A percentile compares a stretch with the other conserved stretches of the same genome.
Conservation (phyloP, 2,888 invertebrate genomes). For the Oconnorella tubifera region DNA sequence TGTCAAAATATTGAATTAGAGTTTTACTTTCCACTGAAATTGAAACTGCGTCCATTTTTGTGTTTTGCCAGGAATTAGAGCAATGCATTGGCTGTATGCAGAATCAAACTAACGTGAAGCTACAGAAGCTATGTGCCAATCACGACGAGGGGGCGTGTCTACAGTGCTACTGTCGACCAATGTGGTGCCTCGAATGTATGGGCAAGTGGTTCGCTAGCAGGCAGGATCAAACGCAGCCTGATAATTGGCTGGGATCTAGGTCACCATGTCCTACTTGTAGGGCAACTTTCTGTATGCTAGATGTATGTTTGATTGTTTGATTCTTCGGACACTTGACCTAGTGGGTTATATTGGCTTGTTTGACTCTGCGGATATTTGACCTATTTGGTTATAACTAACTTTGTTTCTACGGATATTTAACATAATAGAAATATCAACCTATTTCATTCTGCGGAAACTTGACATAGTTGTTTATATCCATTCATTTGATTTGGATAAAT, state of each 20-base stretch:
- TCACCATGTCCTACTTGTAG: slow-evolving; percentile 86
- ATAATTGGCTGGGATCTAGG: slow-evolving; percentile 75
- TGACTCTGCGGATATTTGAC: background rate
- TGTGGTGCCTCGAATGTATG: slow-evolving; percentile 79
- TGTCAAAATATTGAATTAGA: too few species aligned
- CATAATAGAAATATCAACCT: too few species aligned
- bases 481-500: too few species aligned
- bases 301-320: slow-evolving; percentile 62
- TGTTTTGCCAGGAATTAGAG: slow-evolving; percentile 64
- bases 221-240: slow-evolving; percentile 66
- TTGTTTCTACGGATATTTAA: too few species aligned
- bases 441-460: too few species aligned
- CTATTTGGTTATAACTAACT: background rate
- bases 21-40: too few species aligned
- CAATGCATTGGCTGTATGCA: slow-evolving; percentile 87
- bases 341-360: background rate
- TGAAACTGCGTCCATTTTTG: too few species aligned
- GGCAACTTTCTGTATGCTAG: slow-evolving; percentile 77
- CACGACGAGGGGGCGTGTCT: slow-evolving; percentile 58
- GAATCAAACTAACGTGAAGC: slow-evolving; percentile 72
- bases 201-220: slow-evolving; percentile 72
- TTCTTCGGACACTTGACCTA: too few species aligned
- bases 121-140: slow-evolving; percentile 66
- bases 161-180: slow-evolving; percentile 73
- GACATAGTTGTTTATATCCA: too few species aligned